Evolutionary conservation across 2,113 vertebrate genomes (phyloP), one percentile per base, ranked within the genome.

Genomic region (Eleginops maclovinus): DNA sequence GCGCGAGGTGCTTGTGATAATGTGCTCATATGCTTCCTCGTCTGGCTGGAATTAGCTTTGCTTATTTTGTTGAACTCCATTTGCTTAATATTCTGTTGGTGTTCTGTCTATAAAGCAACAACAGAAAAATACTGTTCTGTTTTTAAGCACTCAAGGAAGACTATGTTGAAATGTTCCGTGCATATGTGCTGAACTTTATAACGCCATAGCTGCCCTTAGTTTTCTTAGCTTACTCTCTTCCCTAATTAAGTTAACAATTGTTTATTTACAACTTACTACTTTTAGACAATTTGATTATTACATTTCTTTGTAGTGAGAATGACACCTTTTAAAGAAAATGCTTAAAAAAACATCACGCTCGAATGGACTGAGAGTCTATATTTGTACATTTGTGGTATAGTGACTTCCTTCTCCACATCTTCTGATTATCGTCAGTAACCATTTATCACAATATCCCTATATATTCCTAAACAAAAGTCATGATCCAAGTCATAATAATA

Each of bases 41-140:
- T 77, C 47, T 75, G 59, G 11, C 31, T 73, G 54, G 22, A 77
- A 69, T 77, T 55, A 68, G 43, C 49, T 83, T 63, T 63, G 54
- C 49, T 74, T 26, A 70, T 56, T 73, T 60, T 66, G 46, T 55
- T 21, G n/a, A 53, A 51, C 53, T 73, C 21, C 19, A 17, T 53
- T 21, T 3, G 21, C 43, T 75, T 65, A 59, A n/a, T 59, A 21
- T 9, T 7, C 9, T 62, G 26, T 13, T 50, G 2, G n/a, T 41
- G 7, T 58, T 62, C 1, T 56, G 40, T 60, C 61, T 61, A 14
- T 54, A 11, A 43, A 21, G 3, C 41, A 62, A 49, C 36, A 28
- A 41, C 3, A 59, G 4, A 54, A 26, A 21, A 14, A 15, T n/a
- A 2, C 4, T 40, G 3, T 50, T 67, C 10, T 56, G 36, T 31